A percentile compares a stretch with the other conserved stretches of the same genome.
phyloP scores from a whole-genome alignment of 2,113 vertebrate species.

The Galeopterus variegatus region DNA sequence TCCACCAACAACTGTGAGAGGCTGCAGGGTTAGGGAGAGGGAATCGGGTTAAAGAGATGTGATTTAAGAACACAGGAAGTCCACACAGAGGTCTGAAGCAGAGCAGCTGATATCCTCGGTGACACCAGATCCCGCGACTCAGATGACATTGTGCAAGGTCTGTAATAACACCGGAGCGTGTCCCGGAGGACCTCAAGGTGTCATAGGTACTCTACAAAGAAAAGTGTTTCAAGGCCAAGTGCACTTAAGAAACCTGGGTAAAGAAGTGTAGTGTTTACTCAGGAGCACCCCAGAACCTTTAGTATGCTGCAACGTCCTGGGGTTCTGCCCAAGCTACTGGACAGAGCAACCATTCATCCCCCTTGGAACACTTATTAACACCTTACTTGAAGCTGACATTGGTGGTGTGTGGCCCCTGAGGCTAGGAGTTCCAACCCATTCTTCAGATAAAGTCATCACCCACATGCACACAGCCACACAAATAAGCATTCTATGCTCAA shows the following conservation, averaged over 20 bases:
- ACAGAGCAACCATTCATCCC: background rate
- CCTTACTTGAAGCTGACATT: fast-evolving
- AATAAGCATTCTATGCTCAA: background rate
- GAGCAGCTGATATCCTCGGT: background rate
- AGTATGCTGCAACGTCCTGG: fast-evolving
- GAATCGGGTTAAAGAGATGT: background rate
- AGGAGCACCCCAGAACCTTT: background rate
- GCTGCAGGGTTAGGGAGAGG: slow-evolving; percentile 31
- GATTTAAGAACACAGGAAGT: slow-evolving; percentile 46
- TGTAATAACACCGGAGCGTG: background rate
- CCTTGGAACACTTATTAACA: background rate
- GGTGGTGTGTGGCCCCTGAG: fast-evolving
- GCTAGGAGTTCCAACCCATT: too few relatives aligned
- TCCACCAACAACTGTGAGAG: slow-evolving; percentile 66
- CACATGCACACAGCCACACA: background rate
- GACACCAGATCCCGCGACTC: background rate
- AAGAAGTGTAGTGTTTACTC: background rate
- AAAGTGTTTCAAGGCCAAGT: background rate
- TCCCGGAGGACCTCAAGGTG: background rate
- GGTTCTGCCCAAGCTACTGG: background rate
- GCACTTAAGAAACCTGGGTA: background rate
- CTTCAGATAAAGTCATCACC: background rate
- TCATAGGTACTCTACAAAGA: background rate
- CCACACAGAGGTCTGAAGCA: background rate
- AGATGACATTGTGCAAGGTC: fast-evolving